Evolutionary conservation across 2,888 invertebrate genomes (phyloP).

Genomic region (Chalcis sispes): DNA sequence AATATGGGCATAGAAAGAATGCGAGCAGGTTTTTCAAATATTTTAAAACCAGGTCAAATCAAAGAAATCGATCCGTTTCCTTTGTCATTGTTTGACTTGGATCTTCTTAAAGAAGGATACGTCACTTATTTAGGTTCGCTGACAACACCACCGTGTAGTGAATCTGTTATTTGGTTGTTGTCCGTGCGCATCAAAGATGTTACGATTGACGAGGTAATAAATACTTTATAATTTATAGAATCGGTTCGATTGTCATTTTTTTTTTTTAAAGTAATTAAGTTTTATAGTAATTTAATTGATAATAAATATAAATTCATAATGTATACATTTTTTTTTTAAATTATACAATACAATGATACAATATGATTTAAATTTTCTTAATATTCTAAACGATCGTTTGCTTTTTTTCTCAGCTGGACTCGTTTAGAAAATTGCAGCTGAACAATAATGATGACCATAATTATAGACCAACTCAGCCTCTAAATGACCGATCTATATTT

Average conservation of each 20-base stretch:
- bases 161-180: slow-evolving; percentile 78
- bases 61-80: slow-evolving; percentile 58
- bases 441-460: slow-evolving; percentile 39
- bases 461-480: slow-evolving; percentile 50
- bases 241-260: slow-evolving; percentile 1
- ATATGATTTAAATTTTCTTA: slow-evolving; percentile 3
- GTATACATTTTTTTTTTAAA: background rate
- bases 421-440: slow-evolving; percentile 49
- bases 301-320: no score
- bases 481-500: slow-evolving; percentile 46
- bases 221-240: slow-evolving; percentile 6
- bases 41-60: slow-evolving; percentile 31
- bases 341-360: background rate
- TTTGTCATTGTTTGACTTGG: slow-evolving; percentile 70
- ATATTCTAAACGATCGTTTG: background rate
- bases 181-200: slow-evolving; percentile 73
- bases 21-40: slow-evolving; percentile 9
- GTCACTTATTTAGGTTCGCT: slow-evolving; percentile 78
- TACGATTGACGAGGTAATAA: slow-evolving; percentile 60
- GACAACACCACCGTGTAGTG: slow-evolving; percentile 78
- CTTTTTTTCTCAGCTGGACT: slow-evolving; percentile 45
- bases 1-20: slow-evolving; percentile 54
- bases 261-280: background rate
- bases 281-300: no score
- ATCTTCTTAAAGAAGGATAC: slow-evolving; percentile 57